phyloP scores from a whole-genome alignment of 1,140 invertebrate genomes.

The Cylas formicarius region DNA sequence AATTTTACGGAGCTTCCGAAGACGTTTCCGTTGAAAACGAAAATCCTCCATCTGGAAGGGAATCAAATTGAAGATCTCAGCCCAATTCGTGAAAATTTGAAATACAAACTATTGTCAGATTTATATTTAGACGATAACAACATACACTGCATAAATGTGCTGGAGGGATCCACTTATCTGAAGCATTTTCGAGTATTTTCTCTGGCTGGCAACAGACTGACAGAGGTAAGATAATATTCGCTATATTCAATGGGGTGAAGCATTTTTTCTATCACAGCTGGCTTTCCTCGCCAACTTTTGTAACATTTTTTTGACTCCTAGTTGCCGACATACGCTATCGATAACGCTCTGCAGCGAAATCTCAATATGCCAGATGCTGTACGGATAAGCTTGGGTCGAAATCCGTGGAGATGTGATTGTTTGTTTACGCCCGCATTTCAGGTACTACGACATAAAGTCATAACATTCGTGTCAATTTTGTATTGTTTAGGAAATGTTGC shows the following conservation, averaged over 20 bases:
- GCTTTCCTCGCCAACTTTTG: too few relatives aligned
- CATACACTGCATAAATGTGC: constrained; percentile 57
- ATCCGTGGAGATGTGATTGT: constrained; percentile 78
- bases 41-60: constrained; percentile 47
- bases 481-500: constrained; percentile 48
- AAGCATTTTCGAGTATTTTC: constrained; percentile 65
- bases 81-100: constrained; percentile 54
- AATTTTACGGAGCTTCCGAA: constrained; percentile 47
- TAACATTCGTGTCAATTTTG: constrained; percentile 11
- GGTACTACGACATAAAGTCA: constrained; percentile 39
- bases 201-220: constrained; percentile 62
- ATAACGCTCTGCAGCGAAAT: constrained; percentile 67
- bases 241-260: neutral
- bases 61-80: constrained; percentile 42
- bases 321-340: constrained; percentile 69
- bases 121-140: constrained; percentile 70
- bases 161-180: constrained; percentile 73
- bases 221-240: constrained; percentile 49
- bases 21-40: constrained; percentile 50
- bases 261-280: constrained; percentile 9
- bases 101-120: constrained; percentile 58
- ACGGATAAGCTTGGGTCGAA: constrained; percentile 59
- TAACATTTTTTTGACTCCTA: constrained; percentile 38
- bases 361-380: constrained; percentile 52
- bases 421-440: constrained; percentile 68